Percentiles rank a stretch among this genome's conserved stretches.
Evolutionary conservation across 2,888 invertebrate species (phyloP).

Genomic region (Tachina fera): DNA sequence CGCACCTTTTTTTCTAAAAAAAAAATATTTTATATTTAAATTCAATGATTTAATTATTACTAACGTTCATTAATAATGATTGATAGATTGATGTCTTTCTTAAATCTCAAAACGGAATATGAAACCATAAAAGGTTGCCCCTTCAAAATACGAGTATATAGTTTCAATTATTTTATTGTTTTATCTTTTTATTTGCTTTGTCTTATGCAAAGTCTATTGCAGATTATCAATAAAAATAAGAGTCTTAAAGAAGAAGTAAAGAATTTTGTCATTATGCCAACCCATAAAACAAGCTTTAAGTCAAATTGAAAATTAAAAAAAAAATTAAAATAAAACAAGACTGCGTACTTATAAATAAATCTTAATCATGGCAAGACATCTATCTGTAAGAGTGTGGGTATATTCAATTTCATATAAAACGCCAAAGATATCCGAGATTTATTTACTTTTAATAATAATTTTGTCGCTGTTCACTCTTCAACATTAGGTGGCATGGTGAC

Average conservation of each 20-base stretch:
- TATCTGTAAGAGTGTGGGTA: conserved; percentile 58
- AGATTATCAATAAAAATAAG: conserved; percentile 28
- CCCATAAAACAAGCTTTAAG: conserved; percentile 8
- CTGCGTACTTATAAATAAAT: conserved; percentile 8
- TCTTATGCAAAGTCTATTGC: conserved; percentile 28
- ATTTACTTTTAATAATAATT: conserved; percentile 22
- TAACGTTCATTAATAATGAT: conserved; percentile 1
- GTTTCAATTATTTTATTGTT: conserved; percentile 16
- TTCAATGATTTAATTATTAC: too few relatives aligned
- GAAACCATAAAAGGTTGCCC: conserved; percentile 4
- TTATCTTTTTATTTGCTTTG: neutral
- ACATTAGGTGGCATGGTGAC: conserved; percentile 57
- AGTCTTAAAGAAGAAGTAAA: conserved; percentile 12
- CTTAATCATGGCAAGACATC: conserved; percentile 51
- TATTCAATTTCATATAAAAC: conserved; percentile 48
- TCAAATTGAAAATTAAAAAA: conserved; percentile 21
- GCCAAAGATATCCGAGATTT: conserved; percentile 41
- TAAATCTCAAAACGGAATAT: conserved; percentile 1
- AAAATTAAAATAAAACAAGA: conserved; percentile 1
- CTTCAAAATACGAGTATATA: neutral
- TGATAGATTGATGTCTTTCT: conserved; percentile 34
- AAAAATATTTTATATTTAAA: neutral
- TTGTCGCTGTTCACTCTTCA: conserved; percentile 5
- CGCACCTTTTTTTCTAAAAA: conserved; percentile 1
- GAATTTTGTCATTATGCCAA: conserved; percentile 61